phyloP scores from a whole-genome alignment of 2,113 vertebrate genomes.

The Murina feae region DNA sequence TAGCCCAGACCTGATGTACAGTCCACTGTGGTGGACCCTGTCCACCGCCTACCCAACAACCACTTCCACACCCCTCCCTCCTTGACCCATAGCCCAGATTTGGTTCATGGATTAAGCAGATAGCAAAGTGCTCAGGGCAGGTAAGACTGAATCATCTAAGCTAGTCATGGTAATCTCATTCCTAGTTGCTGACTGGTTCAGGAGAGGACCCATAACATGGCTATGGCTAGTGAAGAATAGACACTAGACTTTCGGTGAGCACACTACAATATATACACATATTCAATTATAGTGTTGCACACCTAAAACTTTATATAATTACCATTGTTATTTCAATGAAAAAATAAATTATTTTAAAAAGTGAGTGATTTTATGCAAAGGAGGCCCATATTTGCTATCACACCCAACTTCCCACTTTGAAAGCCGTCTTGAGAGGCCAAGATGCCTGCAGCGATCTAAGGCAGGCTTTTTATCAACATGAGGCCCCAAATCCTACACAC shows the following conservation, averaged over 20 bases:
- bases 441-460: background rate
- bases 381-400: background rate
- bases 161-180: background rate
- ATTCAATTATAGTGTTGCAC: background rate
- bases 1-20: background rate
- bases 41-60: background rate
- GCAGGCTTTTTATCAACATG: background rate
- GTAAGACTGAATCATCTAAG: background rate
- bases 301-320: background rate
- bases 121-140: background rate
- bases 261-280: background rate
- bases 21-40: background rate
- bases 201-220: background rate
- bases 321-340: background rate
- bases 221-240: background rate
- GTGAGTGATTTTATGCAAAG: background rate
- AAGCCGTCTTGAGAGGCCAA: background rate
- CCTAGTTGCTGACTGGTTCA: background rate
- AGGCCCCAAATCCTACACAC: background rate
- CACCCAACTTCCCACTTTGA: background rate
- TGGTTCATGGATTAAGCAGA: background rate
- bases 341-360: background rate
- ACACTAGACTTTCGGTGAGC: background rate
- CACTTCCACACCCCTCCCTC: background rate
- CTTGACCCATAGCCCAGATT: background rate